Evolutionary conservation across 2,797 vertebrate species (phyloP), one percentile per base, ranked within the genome.

Genomic region (Brotula barbata): DNA sequence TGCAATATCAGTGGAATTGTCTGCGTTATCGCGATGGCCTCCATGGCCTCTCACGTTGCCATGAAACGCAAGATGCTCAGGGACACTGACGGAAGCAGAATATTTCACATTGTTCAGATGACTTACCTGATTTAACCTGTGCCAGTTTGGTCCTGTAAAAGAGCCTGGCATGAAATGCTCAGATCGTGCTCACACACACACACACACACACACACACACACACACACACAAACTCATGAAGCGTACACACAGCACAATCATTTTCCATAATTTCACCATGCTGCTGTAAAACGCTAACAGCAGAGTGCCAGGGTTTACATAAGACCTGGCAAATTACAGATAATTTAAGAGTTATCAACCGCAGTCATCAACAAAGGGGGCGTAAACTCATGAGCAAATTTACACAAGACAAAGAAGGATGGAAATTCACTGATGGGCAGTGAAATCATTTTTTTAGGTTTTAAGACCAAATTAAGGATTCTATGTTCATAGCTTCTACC

Each of bases 1-100:
- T 86, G 82, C 78, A 78, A 25, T 3, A 39, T 64, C 70, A 71
- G 43, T 8, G 79, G 82, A 86, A 89, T 81, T 8, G 31, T 65
- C 46, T n/a, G 37, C 33, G 31, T 31, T 33, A 25, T 60, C 68
- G 76, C 64, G 76, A 58, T 13, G 74, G 77, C 76, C 70, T 60
- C 71, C 66, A 68, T 66, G 64, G 62, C 62, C 15, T 28, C 47
- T 78, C 62, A 63, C 56, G 23, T 65, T 45, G 58, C 68, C 54
- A 22, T 41, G 56, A 69, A 43, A 54, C 7, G 20, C 41, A 40
- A 14, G 31, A 66, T 63, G 43, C 61, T 22, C 65, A 83, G 78
- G 78, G 85, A 75, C 77, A 59, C 71, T 6, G 70, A 50, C 41
- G 19, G 50, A 58, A 54, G 61, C 52, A 23, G 36, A 17, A 58